Percentiles rank a stretch among this genome's conserved stretches.
Conservation (phyloP, 2,888 invertebrate species). For the Lithosia quadra region DNA sequence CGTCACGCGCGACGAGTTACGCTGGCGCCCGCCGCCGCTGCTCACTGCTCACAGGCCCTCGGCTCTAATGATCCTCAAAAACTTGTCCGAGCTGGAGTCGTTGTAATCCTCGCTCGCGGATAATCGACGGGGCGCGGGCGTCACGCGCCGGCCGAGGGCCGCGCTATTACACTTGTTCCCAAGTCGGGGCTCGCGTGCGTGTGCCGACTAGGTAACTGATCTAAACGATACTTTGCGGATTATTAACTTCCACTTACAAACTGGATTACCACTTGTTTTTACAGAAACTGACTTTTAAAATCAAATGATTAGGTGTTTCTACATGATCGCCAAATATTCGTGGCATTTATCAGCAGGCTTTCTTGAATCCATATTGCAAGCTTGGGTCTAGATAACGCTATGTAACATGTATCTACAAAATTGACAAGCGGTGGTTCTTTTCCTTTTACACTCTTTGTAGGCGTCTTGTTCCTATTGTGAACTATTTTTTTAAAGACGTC, state of each 20-base stretch:
- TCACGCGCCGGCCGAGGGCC: constrained; percentile 5
- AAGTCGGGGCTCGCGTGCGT: not conserved
- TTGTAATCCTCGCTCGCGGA: constrained; percentile 3
- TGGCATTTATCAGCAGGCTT: not conserved
- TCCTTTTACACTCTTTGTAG: no score
- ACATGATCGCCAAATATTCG: no score
- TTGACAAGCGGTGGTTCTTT: no score
- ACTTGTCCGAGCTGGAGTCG: constrained; percentile 11
- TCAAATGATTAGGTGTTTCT: not conserved
- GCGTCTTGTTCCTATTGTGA: no score
- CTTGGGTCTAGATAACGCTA: no score
- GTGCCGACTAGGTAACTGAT: not conserved
- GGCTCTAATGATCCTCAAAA: constrained; percentile 1
- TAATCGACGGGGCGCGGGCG: not conserved
- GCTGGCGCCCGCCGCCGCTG: not conserved
- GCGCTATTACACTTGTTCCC: constrained; percentile 12
- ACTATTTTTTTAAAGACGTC: no score
- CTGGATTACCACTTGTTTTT: not conserved
- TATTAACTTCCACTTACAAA: not conserved
- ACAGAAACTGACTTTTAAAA: not conserved
- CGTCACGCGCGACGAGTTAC: constrained; percentile 18
- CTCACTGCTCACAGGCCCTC: not conserved
- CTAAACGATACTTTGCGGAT: not conserved
- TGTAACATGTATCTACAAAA: no score
- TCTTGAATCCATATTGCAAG: not conserved